Evolutionary conservation across 2,888 invertebrate species (phyloP).

Genomic region (Liposcelis brunnea): DNA sequence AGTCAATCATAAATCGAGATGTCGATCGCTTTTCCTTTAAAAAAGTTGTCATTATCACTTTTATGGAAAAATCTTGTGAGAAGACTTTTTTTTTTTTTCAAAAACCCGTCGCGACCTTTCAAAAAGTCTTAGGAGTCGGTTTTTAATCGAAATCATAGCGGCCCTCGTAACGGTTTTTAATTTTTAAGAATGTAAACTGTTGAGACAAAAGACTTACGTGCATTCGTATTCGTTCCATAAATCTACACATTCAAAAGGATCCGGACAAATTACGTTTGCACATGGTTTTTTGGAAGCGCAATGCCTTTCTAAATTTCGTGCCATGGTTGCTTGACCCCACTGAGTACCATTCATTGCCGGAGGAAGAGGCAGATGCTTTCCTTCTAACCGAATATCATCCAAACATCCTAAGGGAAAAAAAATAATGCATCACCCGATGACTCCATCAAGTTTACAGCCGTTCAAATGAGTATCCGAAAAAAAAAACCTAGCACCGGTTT

Average conservation of each 20-base stretch:
- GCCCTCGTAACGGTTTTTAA: too few relatives aligned
- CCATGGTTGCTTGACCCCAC: conserved; percentile 92
- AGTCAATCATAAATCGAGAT: too few relatives aligned
- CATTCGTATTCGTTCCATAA: conserved; percentile 98
- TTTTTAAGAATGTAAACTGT: too few relatives aligned
- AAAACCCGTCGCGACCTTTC: too few relatives aligned
- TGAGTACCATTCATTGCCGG: conserved; percentile 90
- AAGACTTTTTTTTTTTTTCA: too few relatives aligned
- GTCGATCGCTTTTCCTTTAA: too few relatives aligned
- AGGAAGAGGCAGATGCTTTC: conserved; percentile 83
- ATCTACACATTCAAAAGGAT: conserved; percentile 87
- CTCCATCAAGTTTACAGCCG: too few relatives aligned
- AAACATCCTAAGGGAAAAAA: conserved; percentile 48
- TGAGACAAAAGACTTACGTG: conserved; percentile 86
- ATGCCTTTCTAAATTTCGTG: conserved; percentile 73
- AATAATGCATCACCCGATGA: too few relatives aligned
- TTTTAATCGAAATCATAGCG: too few relatives aligned
- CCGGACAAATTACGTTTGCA: conserved; percentile 82
- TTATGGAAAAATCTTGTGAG: too few relatives aligned
- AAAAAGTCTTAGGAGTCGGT: too few relatives aligned
- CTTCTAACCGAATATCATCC: conserved; percentile 75
- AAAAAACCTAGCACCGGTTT: conserved; percentile 1
- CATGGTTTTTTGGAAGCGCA: conserved; percentile 93
- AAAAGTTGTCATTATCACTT: too few relatives aligned
- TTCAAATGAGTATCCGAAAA: conserved; percentile 5